Conservation (phyloP, 1,140 invertebrate genomes). For the Euglossa dilemma region DNA sequence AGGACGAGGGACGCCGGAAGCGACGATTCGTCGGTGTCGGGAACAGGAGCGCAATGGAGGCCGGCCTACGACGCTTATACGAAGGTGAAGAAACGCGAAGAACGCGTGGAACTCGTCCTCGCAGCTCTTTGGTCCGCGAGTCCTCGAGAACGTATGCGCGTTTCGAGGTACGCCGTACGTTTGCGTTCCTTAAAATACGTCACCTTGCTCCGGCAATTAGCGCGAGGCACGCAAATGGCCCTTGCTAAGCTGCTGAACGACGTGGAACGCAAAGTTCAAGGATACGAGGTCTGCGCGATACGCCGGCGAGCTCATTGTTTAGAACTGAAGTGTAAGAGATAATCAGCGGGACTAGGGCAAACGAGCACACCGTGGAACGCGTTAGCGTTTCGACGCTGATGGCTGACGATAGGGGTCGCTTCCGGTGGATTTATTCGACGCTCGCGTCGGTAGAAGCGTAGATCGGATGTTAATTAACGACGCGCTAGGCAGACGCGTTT, state of each 20-base stretch:
- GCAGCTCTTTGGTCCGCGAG: slow-evolving; percentile 5
- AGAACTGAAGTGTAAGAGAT: not conserved
- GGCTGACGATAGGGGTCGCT: not conserved
- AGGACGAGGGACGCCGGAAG: slow-evolving; percentile 29
- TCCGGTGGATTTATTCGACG: not conserved
- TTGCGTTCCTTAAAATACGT: slow-evolving; percentile 55
- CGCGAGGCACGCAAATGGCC: slow-evolving; percentile 41
- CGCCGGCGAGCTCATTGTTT: slow-evolving; percentile 8
- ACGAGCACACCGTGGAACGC: not conserved
- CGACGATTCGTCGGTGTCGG: slow-evolving; percentile 24
- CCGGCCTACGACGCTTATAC: not conserved
- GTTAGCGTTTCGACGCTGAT: not conserved
- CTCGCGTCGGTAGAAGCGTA: not conserved
- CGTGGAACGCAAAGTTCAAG: slow-evolving; percentile 37
- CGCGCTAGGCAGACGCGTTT: not conserved
- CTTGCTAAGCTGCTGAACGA: slow-evolving; percentile 37
- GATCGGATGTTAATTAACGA: not conserved
- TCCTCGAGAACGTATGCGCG: not conserved
- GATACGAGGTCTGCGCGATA: slow-evolving; percentile 1
- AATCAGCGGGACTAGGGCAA: not conserved
- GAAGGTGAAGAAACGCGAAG: not conserved
- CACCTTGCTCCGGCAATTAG: slow-evolving; percentile 57
- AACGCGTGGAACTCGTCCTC: slow-evolving; percentile 35
- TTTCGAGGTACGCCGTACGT: slow-evolving; percentile 35
- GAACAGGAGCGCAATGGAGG: not conserved